phyloP scores from a whole-genome alignment of 2,888 invertebrate genomes.

The Prosapia bicincta region DNA sequence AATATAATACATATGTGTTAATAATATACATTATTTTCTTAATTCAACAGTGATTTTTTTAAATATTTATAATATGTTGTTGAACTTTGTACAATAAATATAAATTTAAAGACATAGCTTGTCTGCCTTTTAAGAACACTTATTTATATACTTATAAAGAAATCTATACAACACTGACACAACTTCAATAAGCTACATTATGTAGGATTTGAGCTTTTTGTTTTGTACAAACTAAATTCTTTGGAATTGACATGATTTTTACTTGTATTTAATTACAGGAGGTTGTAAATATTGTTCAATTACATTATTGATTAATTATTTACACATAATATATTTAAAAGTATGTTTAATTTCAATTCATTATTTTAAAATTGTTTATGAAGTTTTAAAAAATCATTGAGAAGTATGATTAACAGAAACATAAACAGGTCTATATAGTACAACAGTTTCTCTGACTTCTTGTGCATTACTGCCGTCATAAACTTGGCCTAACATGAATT shows the following conservation, averaged over 20 bases:
- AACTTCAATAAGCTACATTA: background rate
- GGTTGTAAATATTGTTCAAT: no score
- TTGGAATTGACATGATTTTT: background rate
- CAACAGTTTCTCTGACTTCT: constrained; percentile 51
- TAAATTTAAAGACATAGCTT: background rate
- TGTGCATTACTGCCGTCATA: constrained; percentile 60
- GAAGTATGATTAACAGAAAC: constrained; percentile 48
- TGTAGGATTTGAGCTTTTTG: background rate
- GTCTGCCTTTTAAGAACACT: background rate
- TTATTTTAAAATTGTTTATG: no score
- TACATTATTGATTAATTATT: no score
- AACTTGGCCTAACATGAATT: constrained; percentile 74
- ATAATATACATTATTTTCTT: background rate
- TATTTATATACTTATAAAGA: background rate
- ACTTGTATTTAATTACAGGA: background rate
- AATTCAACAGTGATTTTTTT: background rate
- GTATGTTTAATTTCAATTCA: no score
- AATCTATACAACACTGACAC: background rate
- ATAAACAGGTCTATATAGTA: constrained; percentile 65
- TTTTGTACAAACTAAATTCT: background rate
- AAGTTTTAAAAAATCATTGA: no score
- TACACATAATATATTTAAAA: no score
- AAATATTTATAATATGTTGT: background rate
- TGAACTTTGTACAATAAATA: background rate
- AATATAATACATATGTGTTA: no score